Evolutionary conservation across 1,140 invertebrate genomes (phyloP).

Genomic region (Aphelinus atriplicis): DNA sequence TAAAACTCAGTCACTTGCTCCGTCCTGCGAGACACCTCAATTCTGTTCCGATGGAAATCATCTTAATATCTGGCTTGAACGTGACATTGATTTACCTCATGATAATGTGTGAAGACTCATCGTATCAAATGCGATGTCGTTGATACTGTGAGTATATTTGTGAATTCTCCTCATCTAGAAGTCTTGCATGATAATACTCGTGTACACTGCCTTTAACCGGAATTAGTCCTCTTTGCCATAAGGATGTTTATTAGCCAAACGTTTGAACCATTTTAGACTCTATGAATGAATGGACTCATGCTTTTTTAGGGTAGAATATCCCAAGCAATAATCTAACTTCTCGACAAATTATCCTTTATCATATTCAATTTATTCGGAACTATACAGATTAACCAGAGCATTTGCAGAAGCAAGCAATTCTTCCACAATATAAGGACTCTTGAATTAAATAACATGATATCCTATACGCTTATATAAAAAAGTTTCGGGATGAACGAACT

Average conservation of each 20-base stretch:
- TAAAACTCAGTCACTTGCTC: neutral
- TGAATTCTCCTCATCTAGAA: neutral
- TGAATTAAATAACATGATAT: too few species aligned
- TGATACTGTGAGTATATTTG: conserved; percentile 43
- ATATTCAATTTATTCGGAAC: too few species aligned
- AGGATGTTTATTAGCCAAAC: conserved; percentile 48
- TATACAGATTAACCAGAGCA: too few species aligned
- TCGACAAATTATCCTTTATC: too few species aligned
- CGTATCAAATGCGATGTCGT: conserved; percentile 57
- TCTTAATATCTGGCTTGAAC: conserved; percentile 70
- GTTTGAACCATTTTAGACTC: conserved; percentile 41
- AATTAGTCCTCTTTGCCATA: conserved; percentile 67
- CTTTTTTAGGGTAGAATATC: conserved; percentile 67
- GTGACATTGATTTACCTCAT: conserved; percentile 71
- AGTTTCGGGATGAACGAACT: too few species aligned
- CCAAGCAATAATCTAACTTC: conserved; percentile 43
- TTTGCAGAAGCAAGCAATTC: too few species aligned
- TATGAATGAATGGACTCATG: conserved; percentile 66
- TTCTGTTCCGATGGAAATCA: conserved; percentile 66
- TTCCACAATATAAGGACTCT: too few species aligned
- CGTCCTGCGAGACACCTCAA: conserved; percentile 66
- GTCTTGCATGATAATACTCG: neutral
- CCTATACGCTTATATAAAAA: too few species aligned
- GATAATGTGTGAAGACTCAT: conserved; percentile 67
- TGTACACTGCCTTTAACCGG: conserved; percentile 38